A percentile compares a stretch with the other conserved stretches of the same genome.
phyloP scores from a whole-genome alignment of 1,140 invertebrate species.

The Drosophila biarmipes region DNA sequence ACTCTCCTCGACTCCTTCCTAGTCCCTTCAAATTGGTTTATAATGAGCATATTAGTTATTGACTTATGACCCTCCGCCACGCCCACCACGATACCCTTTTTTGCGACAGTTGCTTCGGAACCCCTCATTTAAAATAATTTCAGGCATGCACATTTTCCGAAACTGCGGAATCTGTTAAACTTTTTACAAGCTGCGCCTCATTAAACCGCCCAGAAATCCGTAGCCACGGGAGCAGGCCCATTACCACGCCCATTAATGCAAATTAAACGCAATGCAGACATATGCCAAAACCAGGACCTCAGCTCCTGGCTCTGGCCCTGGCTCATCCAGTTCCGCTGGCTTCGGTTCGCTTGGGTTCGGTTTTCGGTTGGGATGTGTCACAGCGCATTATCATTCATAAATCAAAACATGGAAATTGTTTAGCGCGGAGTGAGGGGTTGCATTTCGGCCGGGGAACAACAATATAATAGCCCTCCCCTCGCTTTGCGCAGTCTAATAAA shows the following conservation, averaged over 20 bases:
- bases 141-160: constrained; percentile 4
- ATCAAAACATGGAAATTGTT: constrained; percentile 81
- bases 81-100: constrained; percentile 52
- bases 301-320: background rate
- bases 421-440: constrained; percentile 27
- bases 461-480: constrained; percentile 15
- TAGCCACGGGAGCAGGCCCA: constrained; percentile 34
- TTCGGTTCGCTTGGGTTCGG: constrained; percentile 32
- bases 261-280: constrained; percentile 82
- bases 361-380: constrained; percentile 64
- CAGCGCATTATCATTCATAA: constrained; percentile 84
- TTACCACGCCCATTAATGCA: constrained; percentile 84
- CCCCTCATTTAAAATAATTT: constrained; percentile 21
- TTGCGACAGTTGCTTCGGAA: constrained; percentile 56
- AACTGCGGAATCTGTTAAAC: constrained; percentile 34
- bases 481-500: constrained; percentile 63
- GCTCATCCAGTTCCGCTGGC: constrained; percentile 9
- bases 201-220: constrained; percentile 50
- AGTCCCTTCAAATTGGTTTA: background rate
- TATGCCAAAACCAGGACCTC: constrained; percentile 63
- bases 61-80: constrained; percentile 55
- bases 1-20: too few relatives aligned
- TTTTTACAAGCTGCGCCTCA: constrained; percentile 63
- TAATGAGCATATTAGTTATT: constrained; percentile 42
- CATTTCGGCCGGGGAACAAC: constrained; percentile 18